These are phyloP conservation scores for Eulemur rufifrons DNA, from an alignment of 2,113 vertebrate species.

Conservation along the genomic window DNA sequence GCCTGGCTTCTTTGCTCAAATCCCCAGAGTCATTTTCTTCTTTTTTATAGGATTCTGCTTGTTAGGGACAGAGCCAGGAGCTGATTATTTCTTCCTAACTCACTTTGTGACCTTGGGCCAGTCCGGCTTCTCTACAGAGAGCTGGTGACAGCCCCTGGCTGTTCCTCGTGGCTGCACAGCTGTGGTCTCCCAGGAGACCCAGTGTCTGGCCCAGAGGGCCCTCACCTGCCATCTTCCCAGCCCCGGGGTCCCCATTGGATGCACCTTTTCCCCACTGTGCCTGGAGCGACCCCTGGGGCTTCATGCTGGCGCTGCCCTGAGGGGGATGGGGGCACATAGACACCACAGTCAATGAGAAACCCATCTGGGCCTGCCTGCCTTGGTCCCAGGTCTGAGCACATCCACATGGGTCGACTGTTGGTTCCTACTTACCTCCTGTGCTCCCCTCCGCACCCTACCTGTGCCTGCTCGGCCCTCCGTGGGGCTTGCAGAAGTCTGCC, in stretches of 20 bases:
- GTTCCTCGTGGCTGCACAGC: background rate
- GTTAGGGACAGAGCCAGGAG: background rate
- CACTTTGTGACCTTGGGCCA: slow-evolving; percentile 9
- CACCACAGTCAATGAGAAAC: rapidly evolving
- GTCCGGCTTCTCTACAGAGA: background rate
- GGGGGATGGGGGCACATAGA: rapidly evolving
- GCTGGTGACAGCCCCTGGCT: rapidly evolving
- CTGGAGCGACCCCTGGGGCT: no score
- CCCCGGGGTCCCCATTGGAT: no score
- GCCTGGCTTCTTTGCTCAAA: slow-evolving; percentile 22
- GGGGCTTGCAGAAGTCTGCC: background rate
- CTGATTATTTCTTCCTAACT: background rate
- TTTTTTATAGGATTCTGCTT: slow-evolving; percentile 42
- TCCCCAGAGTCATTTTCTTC: slow-evolving; percentile 55
- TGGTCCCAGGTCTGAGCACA: background rate
- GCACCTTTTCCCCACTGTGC: background rate
- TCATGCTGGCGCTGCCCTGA: background rate
- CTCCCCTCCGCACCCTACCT: rapidly evolving
- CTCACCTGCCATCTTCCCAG: rapidly evolving
- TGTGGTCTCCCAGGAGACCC: rapidly evolving
- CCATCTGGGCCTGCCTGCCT: rapidly evolving
- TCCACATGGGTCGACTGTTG: rapidly evolving
- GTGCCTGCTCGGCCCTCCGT: background rate
- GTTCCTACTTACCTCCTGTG: background rate
- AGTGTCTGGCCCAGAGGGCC: rapidly evolving